Evolutionary conservation across 2,888 invertebrate genomes (phyloP).

Genomic region (Macrophya alboannulata): DNA sequence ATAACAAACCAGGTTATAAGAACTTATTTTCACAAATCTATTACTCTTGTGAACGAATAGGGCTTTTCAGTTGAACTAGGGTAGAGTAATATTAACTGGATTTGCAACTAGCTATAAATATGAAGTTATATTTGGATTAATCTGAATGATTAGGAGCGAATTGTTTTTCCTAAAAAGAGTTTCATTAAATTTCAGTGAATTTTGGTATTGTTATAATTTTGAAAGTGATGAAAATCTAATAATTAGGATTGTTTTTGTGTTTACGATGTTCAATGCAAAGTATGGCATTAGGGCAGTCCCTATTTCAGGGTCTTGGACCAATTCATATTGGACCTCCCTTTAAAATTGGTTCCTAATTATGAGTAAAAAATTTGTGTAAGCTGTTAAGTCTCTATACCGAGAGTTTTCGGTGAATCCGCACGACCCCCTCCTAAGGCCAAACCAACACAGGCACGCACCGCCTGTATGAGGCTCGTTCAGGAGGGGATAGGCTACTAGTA

Average conservation of each 20-base stretch:
- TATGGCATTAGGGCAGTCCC: not conserved
- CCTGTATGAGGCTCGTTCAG: too few species aligned
- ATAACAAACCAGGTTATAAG: not conserved
- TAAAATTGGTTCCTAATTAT: not conserved
- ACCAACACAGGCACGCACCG: too few species aligned
- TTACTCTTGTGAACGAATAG: not conserved
- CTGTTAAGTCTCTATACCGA: not conserved
- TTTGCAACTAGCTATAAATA: not conserved
- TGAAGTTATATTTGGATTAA: not conserved
- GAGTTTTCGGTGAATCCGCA: too few species aligned
- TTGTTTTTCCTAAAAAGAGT: not conserved
- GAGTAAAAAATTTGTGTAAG: not conserved
- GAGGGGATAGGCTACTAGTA: too few species aligned
- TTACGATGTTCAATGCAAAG: not conserved
- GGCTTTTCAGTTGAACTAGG: not conserved
- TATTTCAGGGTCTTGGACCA: not conserved
- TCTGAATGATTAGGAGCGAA: not conserved
- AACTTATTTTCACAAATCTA: not conserved
- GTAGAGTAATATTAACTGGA: not conserved
- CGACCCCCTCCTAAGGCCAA: too few species aligned
- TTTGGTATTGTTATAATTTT: not conserved
- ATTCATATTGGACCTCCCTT: not conserved
- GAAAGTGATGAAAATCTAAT: slow-evolving; percentile 3
- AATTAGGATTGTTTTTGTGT: not conserved
- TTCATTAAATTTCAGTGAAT: slow-evolving; percentile 2